Evolutionary conservation across 37 sponge, comb jelly and placozoan genomes (phyloP), one percentile per base, ranked within the genome.

Genomic region (Aplysina aerophoba): DNA sequence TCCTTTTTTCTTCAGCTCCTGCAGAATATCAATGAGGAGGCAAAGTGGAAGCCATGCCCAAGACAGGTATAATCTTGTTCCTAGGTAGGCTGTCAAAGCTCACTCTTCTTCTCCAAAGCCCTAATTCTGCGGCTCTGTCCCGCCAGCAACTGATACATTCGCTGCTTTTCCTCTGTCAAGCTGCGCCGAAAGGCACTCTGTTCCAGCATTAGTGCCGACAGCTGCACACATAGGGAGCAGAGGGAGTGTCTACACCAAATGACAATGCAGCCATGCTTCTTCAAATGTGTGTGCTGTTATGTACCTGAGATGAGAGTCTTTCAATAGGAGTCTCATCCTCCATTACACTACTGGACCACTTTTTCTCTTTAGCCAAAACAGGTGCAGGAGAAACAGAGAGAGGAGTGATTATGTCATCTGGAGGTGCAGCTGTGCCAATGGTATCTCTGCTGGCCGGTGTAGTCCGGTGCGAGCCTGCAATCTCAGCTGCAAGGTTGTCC

Each of bases 191-290:
- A 44, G n/a, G 78, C 33, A 31, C 22, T 53, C 24, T 53, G 54
- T 40, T 75, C 78, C 54, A 75, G n/a, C 37, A 75, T 41, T 36
- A 75, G 21, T 15, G 78, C 78, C 11, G 78, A 75, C 24, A 75
- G 24, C 78, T 75, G 41, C 44, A 75, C 20, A 75, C 33, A 27
- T 35, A 69, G 30, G 35, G 34, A 31, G 30, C 71, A 69, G 30
- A 34, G 71, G 17, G 6, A 15, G 34, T 35, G 34, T 30, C 11
- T 35, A 69, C 33, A 69, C 71, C 14, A n/a, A 69, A 30, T 30
- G 34, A 1, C 17, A 33, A 69, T 30, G 66, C 66, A 65, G 11
- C 20, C 71, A 69, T 27, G 33, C 71, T 34, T 8, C 17, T 17
- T 34, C 71, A 69, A 31, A 27, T 30, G 34, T 12, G 34, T 35